A percentile compares a stretch with the other conserved stretches of the same genome.
phyloP scores from a whole-genome alignment of 2,797 vertebrate genomes.

The Champsocephalus gunnari region DNA sequence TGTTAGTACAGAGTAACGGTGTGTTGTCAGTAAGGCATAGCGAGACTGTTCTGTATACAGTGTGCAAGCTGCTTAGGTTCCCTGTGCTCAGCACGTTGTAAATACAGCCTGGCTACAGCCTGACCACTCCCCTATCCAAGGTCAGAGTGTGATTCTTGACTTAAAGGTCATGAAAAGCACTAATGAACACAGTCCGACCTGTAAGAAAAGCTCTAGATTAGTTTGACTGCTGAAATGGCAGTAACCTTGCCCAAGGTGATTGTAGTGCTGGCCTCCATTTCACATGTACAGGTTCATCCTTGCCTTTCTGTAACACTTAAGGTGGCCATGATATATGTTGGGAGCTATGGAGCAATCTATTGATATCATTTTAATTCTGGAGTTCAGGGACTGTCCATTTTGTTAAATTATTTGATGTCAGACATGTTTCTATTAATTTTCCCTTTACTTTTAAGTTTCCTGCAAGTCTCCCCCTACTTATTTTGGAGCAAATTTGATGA shows the following conservation, averaged over 20 bases:
- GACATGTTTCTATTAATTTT: too few species aligned
- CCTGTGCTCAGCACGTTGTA: slow-evolving; percentile 21
- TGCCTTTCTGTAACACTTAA: not conserved
- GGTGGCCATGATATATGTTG: not conserved
- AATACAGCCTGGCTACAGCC: slow-evolving; percentile 27
- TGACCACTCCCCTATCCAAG: slow-evolving; percentile 44
- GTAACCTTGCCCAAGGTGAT: slow-evolving; percentile 71
- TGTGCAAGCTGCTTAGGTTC: slow-evolving; percentile 30
- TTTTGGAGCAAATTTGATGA: too few species aligned
- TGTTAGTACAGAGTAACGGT: not conserved
- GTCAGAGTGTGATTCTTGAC: slow-evolving; percentile 37
- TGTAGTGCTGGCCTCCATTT: slow-evolving; percentile 49
- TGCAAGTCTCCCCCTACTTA: too few species aligned
- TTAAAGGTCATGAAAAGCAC: slow-evolving; percentile 15
- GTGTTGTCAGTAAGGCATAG: not conserved
- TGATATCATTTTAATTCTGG: too few species aligned
- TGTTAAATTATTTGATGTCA: too few species aligned
- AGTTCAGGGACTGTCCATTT: too few species aligned
- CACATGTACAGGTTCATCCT: not conserved
- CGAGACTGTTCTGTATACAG: not conserved
- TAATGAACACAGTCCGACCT: not conserved
- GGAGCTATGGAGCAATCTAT: too few species aligned
- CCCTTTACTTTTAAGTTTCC: too few species aligned
- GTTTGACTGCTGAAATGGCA: slow-evolving; percentile 25
- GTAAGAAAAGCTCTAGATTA: not conserved